Evolutionary conservation across 2,888 invertebrate species (phyloP), one percentile per base, ranked within the genome.

Genomic region (Patella ulyssiponensis): DNA sequence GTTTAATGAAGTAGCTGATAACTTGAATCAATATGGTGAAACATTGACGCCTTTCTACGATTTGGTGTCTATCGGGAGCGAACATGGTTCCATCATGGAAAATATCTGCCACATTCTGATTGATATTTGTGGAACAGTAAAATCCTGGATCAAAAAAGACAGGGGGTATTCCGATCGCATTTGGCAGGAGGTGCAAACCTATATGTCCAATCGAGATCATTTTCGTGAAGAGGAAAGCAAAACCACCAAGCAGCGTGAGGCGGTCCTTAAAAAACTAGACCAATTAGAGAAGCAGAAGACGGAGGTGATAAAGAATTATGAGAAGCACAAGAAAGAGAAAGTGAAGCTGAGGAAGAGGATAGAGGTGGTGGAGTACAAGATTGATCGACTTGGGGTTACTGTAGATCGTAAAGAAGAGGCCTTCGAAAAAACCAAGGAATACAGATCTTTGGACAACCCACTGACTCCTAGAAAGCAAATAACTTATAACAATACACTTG

Each of bases 61-160:
- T 64, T 85, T 87, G 69, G 78, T 86, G 4, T 74, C 77, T 33
- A 85, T 86, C 44, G 87, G 85, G 7, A 80, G 76, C 7, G 82
- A 78, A 5, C 83, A 86, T 17, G 82, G 78, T 2, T 82, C 80
- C 23, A 70, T 85, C 12, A 86, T 87, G 84, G 86, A 86, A 75
- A 83, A 83, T 53, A 83, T 85, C n/a, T 86, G 87, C 82, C 82
- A 85, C 74, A 79, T 82, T 58, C 75, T 86, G 58, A 82, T 87
- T 1, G 88, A 86, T 74, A 79, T 85, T 23, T 83, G 86, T 76
- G 85, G 86, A 69, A 80, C 83, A 11, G 77, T 85, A 3, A 86
- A 86, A 70, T 83, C 84, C 44, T 88, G 88, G 88, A 80, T 85
- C 11, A 81, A 75, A 64, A 85, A 88, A 73, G 88, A 88, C 71